phyloP scores from a whole-genome alignment of 2,113 vertebrate species.

The Varanus salvator region DNA sequence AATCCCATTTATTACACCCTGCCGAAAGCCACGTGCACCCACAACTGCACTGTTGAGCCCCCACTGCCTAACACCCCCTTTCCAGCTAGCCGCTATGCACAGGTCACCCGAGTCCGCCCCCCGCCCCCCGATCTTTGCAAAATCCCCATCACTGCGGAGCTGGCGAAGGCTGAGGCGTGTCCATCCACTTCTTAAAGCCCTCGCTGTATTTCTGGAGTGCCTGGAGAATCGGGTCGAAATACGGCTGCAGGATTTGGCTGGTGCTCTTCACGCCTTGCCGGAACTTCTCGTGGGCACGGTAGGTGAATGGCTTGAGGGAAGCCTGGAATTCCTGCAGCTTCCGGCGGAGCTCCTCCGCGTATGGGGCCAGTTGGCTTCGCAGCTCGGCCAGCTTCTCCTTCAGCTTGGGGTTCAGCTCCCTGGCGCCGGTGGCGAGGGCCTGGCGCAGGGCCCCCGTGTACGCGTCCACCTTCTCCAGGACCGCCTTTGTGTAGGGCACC shows the following conservation, averaged over 20 bases:
- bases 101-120: not conserved
- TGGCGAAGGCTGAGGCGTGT: not conserved
- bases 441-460: not conserved
- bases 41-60: not conserved
- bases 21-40: not conserved
- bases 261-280: not conserved
- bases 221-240: not conserved
- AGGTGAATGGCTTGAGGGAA: not conserved
- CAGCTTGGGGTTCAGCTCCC: not conserved
- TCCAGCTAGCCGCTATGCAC: not conserved
- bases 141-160: not conserved
- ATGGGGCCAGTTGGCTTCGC: not conserved
- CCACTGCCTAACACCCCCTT: not conserved
- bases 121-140: not conserved
- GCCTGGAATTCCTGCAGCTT: not conserved
- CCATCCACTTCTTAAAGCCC: not conserved
- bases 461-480: not conserved
- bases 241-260: not conserved
- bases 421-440: not conserved
- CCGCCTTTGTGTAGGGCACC: not conserved
- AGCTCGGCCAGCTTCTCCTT: constrained; percentile 1
- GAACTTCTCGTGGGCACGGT: not conserved
- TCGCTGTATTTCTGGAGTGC: not conserved
- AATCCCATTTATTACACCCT: not conserved
- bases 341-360: not conserved